Evolutionary conservation across 2,888 invertebrate genomes (phyloP).

Genomic region (Empis stercorea): DNA sequence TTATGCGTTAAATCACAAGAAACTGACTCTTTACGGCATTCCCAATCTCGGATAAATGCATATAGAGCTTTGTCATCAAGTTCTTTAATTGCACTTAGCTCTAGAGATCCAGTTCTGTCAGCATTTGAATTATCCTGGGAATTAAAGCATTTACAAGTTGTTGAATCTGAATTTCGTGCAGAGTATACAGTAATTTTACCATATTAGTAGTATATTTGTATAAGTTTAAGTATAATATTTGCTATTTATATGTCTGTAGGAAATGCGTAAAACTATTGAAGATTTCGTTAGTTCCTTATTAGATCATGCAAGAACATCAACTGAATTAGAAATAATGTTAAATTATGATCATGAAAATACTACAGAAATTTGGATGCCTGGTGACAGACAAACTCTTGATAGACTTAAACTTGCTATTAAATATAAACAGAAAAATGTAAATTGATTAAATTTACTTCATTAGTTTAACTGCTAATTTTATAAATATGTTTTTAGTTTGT

Average conservation of each 20-base stretch:
- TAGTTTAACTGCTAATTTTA: neutral
- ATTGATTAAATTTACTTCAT: neutral
- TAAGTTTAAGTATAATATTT: neutral
- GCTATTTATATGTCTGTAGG: slow-evolving; percentile 38
- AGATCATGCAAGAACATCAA: slow-evolving; percentile 85
- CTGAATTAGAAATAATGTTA: slow-evolving; percentile 86
- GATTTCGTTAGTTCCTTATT: slow-evolving; percentile 78
- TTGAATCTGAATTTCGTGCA: slow-evolving; percentile 89
- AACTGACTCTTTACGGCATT: slow-evolving; percentile 77
- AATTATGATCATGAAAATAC: slow-evolving; percentile 68
- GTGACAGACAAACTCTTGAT: slow-evolving; percentile 77
- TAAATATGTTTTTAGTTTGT: slow-evolving; percentile 61
- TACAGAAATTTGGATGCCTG: slow-evolving; percentile 69
- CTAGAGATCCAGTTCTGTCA: slow-evolving; percentile 85
- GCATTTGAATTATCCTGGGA: slow-evolving; percentile 94
- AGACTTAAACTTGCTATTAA: slow-evolving; percentile 89
- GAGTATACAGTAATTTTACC: slow-evolving; percentile 65
- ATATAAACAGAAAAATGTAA: slow-evolving; percentile 91
- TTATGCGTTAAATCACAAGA: slow-evolving; percentile 75
- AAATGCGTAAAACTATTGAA: slow-evolving; percentile 67
- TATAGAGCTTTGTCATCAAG: slow-evolving; percentile 85
- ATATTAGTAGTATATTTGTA: neutral
- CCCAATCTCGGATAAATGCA: slow-evolving; percentile 88
- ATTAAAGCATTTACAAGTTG: slow-evolving; percentile 68
- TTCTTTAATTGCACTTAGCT: slow-evolving; percentile 83